A percentile compares a stretch with the other conserved stretches of the same genome.
phyloP scores from a whole-genome alignment of 2,888 invertebrate genomes.

The Sarcophaga rosellei region DNA sequence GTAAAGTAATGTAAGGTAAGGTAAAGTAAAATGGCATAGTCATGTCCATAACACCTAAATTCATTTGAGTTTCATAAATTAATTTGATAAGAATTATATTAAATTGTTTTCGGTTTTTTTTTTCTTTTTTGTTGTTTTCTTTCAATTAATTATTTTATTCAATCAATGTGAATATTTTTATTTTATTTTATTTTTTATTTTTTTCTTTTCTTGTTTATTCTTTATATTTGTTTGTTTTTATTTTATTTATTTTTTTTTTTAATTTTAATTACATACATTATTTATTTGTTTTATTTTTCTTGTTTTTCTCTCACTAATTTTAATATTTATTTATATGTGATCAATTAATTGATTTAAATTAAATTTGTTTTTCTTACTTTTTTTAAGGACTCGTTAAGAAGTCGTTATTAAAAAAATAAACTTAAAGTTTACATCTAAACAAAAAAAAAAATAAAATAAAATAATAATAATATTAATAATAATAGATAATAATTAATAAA shows the following conservation, averaged over 20 bases:
- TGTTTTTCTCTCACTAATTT: conserved; percentile 67
- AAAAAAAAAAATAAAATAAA: conserved; percentile 44
- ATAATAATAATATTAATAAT: conserved; percentile 33
- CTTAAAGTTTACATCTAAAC: conserved; percentile 68
- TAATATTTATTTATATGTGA: conserved; percentile 69
- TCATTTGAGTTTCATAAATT: background rate
- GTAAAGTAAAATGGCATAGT: too few relatives aligned
- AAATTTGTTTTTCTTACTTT: conserved; percentile 43
- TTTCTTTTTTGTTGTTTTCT: too few relatives aligned
- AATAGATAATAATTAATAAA: conserved; percentile 65
- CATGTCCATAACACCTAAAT: too few relatives aligned
- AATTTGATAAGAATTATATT: background rate
- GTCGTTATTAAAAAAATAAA: conserved; percentile 64
- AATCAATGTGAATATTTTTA: conserved; percentile 64
- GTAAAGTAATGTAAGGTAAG: too few relatives aligned
- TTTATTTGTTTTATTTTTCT: conserved; percentile 58
- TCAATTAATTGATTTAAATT: conserved; percentile 67
- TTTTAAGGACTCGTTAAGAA: conserved; percentile 67
- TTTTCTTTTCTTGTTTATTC: conserved; percentile 49
- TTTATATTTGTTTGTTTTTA: conserved; percentile 27
- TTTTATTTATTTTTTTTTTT: conserved; percentile 45
- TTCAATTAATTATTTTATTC: conserved; percentile 57
- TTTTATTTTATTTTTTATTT: conserved; percentile 65
- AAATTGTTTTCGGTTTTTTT: background rate
- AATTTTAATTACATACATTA: conserved; percentile 63